phyloP scores from a whole-genome alignment of 2,888 invertebrate species.

The Bimastos eiseni region DNA sequence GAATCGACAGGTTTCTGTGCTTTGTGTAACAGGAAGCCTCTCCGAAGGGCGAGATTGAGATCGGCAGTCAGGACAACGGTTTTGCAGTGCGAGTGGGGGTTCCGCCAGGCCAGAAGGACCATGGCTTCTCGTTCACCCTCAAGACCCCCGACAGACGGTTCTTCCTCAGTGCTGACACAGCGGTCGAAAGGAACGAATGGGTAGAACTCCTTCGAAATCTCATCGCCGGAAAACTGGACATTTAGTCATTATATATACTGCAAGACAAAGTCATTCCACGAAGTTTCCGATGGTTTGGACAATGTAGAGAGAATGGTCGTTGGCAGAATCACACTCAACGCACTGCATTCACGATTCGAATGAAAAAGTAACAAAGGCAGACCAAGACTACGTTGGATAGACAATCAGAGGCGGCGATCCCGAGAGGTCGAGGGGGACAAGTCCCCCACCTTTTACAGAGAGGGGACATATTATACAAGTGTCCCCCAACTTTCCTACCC shows the following conservation, averaged over 20 bases:
- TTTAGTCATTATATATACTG: background rate
- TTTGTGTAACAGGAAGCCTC: conserved; percentile 72
- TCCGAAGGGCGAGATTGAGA: conserved; percentile 87
- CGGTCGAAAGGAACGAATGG: conserved; percentile 80
- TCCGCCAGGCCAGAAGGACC: conserved; percentile 69
- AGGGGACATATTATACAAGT: too few relatives aligned
- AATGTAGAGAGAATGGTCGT: too few relatives aligned
- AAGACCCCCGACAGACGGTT: conserved; percentile 81
- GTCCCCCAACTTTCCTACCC: too few relatives aligned
- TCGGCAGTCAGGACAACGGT: conserved; percentile 78
- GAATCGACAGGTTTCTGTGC: background rate
- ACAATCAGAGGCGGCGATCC: too few relatives aligned
- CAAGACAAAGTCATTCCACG: too few relatives aligned
- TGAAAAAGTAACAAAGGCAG: too few relatives aligned
- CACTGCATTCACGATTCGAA: too few relatives aligned
- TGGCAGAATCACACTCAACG: too few relatives aligned
- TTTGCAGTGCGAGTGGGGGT: conserved; percentile 75
- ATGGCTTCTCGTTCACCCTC: conserved; percentile 79
- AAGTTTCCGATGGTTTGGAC: too few relatives aligned
- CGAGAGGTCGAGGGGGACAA: too few relatives aligned
- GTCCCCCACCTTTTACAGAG: too few relatives aligned
- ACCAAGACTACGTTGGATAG: too few relatives aligned
- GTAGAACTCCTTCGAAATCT: conserved; percentile 76
- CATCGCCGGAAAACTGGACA: conserved; percentile 69
- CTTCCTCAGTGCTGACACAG: conserved; percentile 77